Conservation (phyloP, 2,113 vertebrate species). For the Nestor notabilis region DNA sequence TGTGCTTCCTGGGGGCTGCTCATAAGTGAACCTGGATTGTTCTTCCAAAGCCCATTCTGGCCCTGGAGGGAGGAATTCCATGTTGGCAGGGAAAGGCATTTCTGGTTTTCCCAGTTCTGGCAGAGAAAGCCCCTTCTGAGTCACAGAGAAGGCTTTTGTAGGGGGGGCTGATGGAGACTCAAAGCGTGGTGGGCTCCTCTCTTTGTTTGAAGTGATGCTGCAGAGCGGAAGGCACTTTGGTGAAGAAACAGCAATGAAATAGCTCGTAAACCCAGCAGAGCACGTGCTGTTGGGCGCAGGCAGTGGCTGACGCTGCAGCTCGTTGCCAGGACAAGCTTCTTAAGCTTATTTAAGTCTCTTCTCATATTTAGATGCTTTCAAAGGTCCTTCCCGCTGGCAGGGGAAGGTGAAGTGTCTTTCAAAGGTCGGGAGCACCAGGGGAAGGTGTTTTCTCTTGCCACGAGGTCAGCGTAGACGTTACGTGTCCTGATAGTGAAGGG, state of each 20-base stretch:
- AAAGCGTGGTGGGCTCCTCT: not conserved
- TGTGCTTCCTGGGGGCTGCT: not conserved
- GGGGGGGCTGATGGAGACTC: not conserved
- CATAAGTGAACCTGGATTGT: not conserved
- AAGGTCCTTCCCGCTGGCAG: not conserved
- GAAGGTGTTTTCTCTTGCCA: not conserved
- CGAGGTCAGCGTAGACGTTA: accelerated
- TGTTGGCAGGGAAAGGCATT: not conserved
- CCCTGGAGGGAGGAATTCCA: not conserved
- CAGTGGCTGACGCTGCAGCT: not conserved
- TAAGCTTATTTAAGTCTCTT: not conserved
- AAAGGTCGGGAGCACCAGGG: not conserved
- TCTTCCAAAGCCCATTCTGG: not conserved
- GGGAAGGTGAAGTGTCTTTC: not conserved
- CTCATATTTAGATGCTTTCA: not conserved
- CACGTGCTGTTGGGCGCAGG: accelerated
- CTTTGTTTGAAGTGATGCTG: not conserved
- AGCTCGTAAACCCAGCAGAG: not conserved
- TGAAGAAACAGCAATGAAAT: not conserved
- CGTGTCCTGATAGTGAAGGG: not conserved
- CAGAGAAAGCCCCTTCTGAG: not conserved
- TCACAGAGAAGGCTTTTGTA: not conserved
- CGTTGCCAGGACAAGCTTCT: not conserved
- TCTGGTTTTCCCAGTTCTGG: not conserved
- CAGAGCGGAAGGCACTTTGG: not conserved